These are phyloP conservation scores for Aromia moschata DNA, from an alignment of 2,888 invertebrate genomes.

Conservation along the genomic window DNA sequence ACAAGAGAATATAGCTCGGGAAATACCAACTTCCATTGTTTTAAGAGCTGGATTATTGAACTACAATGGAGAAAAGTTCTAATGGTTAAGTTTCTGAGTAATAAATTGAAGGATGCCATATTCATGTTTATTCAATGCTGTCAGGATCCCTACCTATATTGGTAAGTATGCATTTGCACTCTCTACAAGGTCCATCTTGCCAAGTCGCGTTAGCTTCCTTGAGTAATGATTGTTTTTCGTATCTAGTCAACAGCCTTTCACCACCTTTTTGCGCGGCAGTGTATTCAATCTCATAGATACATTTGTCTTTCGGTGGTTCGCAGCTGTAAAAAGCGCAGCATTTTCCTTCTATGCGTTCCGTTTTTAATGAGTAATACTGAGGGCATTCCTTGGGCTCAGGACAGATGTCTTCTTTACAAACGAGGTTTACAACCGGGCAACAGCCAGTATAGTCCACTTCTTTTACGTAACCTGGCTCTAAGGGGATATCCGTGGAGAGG, in stretches of 20 bases:
- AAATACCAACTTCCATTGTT: too few species aligned
- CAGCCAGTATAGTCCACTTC: slow-evolving; percentile 73
- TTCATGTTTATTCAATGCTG: not conserved
- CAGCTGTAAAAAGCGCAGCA: slow-evolving; percentile 78
- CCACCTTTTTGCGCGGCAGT: slow-evolving; percentile 67
- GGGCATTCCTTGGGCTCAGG: slow-evolving; percentile 70
- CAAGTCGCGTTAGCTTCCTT: slow-evolving; percentile 71
- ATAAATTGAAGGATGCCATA: too few species aligned
- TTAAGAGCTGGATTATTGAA: too few species aligned
- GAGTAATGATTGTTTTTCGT: slow-evolving; percentile 64
- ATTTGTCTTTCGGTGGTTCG: slow-evolving; percentile 72
- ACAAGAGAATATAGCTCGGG: too few species aligned
- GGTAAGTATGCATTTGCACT: slow-evolving; percentile 61
- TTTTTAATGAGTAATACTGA: slow-evolving; percentile 66
- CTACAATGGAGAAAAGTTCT: too few species aligned
- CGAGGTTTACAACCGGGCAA: slow-evolving; percentile 70
- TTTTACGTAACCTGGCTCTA: slow-evolving; percentile 67
- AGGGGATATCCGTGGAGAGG: slow-evolving; percentile 56
- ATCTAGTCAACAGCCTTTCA: slow-evolving; percentile 59
- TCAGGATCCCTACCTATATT: slow-evolving; percentile 17
- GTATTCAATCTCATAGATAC: slow-evolving; percentile 69
- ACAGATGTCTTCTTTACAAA: slow-evolving; percentile 73
- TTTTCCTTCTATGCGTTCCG: slow-evolving; percentile 48
- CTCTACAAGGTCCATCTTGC: slow-evolving; percentile 77
- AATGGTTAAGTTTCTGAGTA: too few species aligned